Conservation (phyloP, 2,888 invertebrate genomes). For the Agriopis aurantiaria region DNA sequence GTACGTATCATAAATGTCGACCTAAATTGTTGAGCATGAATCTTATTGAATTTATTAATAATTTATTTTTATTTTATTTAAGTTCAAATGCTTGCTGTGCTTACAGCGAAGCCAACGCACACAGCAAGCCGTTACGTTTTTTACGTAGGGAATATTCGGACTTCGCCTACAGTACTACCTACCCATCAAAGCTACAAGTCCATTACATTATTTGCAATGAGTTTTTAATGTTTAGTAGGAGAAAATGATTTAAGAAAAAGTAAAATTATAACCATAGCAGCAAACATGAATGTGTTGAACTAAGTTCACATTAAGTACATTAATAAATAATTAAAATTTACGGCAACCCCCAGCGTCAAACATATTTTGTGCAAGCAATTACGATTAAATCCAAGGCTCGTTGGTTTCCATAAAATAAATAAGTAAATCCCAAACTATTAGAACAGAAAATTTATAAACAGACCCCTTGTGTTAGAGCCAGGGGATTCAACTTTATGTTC, state of each 20-base stretch:
- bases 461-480: conserved; percentile 44
- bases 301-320: not conserved
- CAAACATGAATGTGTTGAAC: not conserved
- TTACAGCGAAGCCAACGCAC: no score
- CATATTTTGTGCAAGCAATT: conserved; percentile 31
- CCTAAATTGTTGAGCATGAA: no score
- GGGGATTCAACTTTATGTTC: conserved; percentile 51
- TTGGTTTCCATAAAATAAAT: conserved; percentile 40
- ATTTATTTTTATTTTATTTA: no score
- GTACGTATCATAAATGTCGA: no score
- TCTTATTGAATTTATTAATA: no score
- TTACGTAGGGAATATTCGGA: no score
- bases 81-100: no score
- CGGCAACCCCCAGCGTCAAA: conserved; percentile 8
- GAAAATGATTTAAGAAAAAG: not conserved
- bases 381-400: conserved; percentile 32
- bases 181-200: not conserved
- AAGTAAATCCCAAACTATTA: conserved; percentile 54
- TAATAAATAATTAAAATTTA: conserved; percentile 16
- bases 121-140: no score
- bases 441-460: conserved; percentile 53
- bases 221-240: no score
- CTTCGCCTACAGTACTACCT: no score
- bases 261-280: not conserved
- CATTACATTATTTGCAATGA: not conserved